A percentile compares a stretch with the other conserved stretches of the same genome.
These are phyloP conservation scores for Drosophila suzukii DNA, from an alignment of 1,140 invertebrate genomes.

Conservation along the genomic window DNA sequence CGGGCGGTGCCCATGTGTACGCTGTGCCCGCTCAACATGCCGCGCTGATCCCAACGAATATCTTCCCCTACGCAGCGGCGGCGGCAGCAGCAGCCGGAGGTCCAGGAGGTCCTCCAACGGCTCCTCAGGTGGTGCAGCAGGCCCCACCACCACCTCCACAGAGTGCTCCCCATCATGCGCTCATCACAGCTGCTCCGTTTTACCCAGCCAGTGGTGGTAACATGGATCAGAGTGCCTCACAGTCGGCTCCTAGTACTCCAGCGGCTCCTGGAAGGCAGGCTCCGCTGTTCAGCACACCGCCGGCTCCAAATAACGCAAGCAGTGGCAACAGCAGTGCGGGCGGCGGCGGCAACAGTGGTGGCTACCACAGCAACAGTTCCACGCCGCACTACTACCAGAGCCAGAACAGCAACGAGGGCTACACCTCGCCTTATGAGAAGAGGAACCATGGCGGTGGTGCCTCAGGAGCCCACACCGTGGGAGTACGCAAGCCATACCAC, in stretches of 20 bases:
- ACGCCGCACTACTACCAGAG: constrained; percentile 73
- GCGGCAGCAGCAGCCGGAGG: constrained; percentile 41
- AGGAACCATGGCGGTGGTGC: constrained; percentile 58
- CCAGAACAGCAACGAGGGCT: constrained; percentile 62
- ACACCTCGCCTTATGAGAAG: constrained; percentile 69
- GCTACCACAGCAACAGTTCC: constrained; percentile 77
- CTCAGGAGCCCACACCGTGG: constrained; percentile 11
- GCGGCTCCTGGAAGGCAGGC: constrained; percentile 69
- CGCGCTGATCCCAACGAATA: constrained; percentile 78
- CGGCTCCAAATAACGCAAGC: constrained; percentile 53
- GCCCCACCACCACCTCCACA: constrained; percentile 45
- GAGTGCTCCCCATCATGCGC: constrained; percentile 60
- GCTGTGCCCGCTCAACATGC: constrained; percentile 79
- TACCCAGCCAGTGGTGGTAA: constrained; percentile 54
- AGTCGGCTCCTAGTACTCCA: constrained; percentile 82
- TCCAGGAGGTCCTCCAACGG: constrained; percentile 37
- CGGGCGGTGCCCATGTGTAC: constrained; percentile 70
- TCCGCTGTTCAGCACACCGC: constrained; percentile 79
- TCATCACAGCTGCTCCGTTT: constrained; percentile 74
- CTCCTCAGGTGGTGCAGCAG: constrained; percentile 40
- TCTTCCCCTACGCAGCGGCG: constrained; percentile 75
- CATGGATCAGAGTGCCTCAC: constrained; percentile 54
- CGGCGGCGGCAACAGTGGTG: constrained; percentile 19
- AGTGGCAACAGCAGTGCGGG: constrained; percentile 29
- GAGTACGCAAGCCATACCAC: constrained; percentile 65